phyloP scores from a whole-genome alignment of 2,113 vertebrate genomes.

The Nyctibius bracteatus region DNA sequence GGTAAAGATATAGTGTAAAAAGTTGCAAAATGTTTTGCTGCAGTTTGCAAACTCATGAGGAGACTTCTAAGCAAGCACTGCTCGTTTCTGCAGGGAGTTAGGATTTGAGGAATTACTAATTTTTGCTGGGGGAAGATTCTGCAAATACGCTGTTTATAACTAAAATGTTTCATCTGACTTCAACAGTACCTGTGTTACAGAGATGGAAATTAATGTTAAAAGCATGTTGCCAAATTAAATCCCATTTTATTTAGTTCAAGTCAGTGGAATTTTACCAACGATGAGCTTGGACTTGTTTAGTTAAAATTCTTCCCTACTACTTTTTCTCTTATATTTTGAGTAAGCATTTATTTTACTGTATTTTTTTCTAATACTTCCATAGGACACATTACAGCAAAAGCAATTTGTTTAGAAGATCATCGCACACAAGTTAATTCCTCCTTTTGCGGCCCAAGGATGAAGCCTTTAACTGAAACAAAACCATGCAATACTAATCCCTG shows the following conservation, averaged over 20 bases:
- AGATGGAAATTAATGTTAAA: not conserved
- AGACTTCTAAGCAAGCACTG: not conserved
- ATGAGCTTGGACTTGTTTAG: not conserved
- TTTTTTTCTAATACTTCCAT: not conserved
- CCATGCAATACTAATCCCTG: constrained; percentile 90
- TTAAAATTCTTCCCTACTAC: not conserved
- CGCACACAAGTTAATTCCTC: constrained; percentile 85
- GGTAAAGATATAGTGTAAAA: not conserved
- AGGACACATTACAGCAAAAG: constrained; percentile 89
- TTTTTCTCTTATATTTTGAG: not conserved
- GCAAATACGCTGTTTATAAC: not conserved
- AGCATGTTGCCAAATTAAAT: not conserved
- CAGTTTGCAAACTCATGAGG: not conserved
- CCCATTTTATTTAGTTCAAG: not conserved
- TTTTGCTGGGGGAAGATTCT: not conserved
- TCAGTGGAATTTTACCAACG: not conserved
- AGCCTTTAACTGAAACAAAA: constrained; percentile 81
- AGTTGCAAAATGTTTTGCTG: not conserved
- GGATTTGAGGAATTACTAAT: not conserved
- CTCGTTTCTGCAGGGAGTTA: not conserved
- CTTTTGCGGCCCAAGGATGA: constrained; percentile 80
- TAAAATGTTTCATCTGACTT: constrained; percentile 1
- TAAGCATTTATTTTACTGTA: not conserved
- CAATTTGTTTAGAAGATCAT: constrained; percentile 89
- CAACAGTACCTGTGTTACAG: not conserved